A percentile compares a stretch with the other conserved stretches of the same genome.
Conservation (phyloP, 2,888 invertebrate genomes). For the Micropterix aruncella region DNA sequence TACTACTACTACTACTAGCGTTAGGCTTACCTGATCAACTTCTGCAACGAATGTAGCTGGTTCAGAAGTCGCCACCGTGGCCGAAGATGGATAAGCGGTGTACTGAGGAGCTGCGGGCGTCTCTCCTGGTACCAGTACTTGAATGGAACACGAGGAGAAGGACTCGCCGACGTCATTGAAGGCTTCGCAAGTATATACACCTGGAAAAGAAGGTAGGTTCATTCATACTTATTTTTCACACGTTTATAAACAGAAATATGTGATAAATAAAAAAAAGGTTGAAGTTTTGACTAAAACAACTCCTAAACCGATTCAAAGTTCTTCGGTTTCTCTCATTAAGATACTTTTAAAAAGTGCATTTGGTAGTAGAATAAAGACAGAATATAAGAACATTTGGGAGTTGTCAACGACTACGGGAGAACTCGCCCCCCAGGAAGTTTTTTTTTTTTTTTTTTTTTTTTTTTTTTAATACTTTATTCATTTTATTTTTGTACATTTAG, state of each 20-base stretch:
- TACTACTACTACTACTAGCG: too few relatives aligned
- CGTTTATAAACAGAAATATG: background rate
- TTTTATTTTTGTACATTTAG: too few relatives aligned
- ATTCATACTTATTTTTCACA: background rate
- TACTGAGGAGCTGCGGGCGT: slow-evolving; percentile 71
- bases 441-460: too few relatives aligned
- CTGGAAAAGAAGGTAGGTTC: slow-evolving; percentile 32
- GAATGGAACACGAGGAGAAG: slow-evolving; percentile 82
- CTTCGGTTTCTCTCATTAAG: too few relatives aligned
- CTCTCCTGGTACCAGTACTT: slow-evolving; percentile 79
- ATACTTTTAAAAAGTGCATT: too few relatives aligned
- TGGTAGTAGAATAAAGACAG: too few relatives aligned
- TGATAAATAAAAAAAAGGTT: background rate
- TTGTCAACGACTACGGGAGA: too few relatives aligned
- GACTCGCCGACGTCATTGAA: slow-evolving; percentile 90
- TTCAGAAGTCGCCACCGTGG: slow-evolving; percentile 69
- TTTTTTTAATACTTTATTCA: too few relatives aligned
- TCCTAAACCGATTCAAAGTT: too few relatives aligned
- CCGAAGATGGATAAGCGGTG: slow-evolving; percentile 79
- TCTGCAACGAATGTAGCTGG: slow-evolving; percentile 69
- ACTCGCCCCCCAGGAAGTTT: too few relatives aligned
- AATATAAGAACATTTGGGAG: too few relatives aligned
- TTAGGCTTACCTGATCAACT: slow-evolving; percentile 53
- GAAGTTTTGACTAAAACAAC: too few relatives aligned
- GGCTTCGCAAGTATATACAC: slow-evolving; percentile 91